These are phyloP conservation scores for Sebastes miniatus DNA, from an alignment of 2,797 vertebrate genomes.

Conservation along the genomic window DNA sequence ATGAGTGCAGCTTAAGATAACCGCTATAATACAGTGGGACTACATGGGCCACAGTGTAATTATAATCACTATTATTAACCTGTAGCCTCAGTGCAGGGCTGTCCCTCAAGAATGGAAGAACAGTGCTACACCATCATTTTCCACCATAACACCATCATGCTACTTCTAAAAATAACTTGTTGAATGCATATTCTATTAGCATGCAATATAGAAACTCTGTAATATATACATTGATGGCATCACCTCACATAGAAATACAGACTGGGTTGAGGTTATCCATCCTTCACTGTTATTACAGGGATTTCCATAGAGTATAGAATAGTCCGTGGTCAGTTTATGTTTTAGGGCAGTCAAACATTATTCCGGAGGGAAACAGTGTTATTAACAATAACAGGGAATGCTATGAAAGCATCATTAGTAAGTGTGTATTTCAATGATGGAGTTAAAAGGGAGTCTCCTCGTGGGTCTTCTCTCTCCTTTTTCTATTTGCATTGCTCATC, in stretches of 20 bases:
- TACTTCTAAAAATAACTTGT: not conserved
- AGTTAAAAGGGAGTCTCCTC: constrained; percentile 8
- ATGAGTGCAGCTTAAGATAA: not conserved
- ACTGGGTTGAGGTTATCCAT: not conserved
- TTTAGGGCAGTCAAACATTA: not conserved
- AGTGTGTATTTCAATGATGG: not conserved
- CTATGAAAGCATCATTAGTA: not conserved
- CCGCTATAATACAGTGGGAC: not conserved
- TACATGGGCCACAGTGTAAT: not conserved
- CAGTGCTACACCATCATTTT: not conserved
- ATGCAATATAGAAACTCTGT: not conserved
- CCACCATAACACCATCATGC: too few species aligned
- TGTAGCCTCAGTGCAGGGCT: not conserved
- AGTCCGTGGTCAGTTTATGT: not conserved
- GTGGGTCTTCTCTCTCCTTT: not conserved
- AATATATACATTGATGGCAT: not conserved
- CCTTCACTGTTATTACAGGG: not conserved
- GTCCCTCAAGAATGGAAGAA: not conserved
- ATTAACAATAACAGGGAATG: constrained; percentile 5
- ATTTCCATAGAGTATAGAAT: not conserved
- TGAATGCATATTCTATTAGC: not conserved
- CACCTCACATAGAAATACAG: not conserved
- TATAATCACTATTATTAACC: constrained; percentile 13
- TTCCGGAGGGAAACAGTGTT: constrained; percentile 4
- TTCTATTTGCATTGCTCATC: constrained; percentile 4